Conservation (phyloP, 92 coral and sea anemone genomes). For the Phenganax stokvisi region DNA sequence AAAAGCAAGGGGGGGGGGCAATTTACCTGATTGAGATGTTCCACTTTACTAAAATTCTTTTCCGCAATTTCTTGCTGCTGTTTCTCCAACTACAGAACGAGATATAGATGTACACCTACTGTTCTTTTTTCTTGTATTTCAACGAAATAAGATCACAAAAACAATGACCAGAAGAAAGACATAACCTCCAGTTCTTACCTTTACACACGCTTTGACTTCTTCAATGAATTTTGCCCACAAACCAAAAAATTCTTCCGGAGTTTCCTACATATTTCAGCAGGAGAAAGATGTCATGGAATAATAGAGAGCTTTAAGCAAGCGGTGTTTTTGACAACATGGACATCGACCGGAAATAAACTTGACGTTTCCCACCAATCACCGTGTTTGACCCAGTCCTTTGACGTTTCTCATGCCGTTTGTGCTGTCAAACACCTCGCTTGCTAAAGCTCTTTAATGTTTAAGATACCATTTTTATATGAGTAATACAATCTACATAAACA, state of each 20-base stretch:
- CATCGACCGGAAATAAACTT: too few relatives aligned
- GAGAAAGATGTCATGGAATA: neutral
- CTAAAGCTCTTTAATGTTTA: too few relatives aligned
- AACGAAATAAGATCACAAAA: neutral
- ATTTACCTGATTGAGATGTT: conserved; percentile 83
- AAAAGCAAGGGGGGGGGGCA: neutral
- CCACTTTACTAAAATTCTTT: conserved; percentile 67
- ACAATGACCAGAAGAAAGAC: neutral
- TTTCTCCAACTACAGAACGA: conserved; percentile 22
- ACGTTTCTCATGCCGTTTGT: too few relatives aligned
- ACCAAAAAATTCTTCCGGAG: conserved; percentile 79
- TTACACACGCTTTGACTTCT: conserved; percentile 82
- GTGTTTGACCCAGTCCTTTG: too few relatives aligned
- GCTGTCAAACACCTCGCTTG: too few relatives aligned
- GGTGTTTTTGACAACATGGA: too few relatives aligned
- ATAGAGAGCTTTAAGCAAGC: too few relatives aligned
- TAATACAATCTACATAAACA: too few relatives aligned
- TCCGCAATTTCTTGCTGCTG: conserved; percentile 43
- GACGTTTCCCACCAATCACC: too few relatives aligned
- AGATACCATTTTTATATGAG: too few relatives aligned
- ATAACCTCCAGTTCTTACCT: conserved; percentile 48
- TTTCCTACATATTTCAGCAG: conserved; percentile 44
- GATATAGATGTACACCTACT: neutral
- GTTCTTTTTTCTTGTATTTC: neutral
- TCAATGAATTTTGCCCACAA: conserved; percentile 91